A percentile compares a stretch with the other conserved stretches of the same genome.
These are phyloP conservation scores for Corydoras sp. DNA, from an alignment of 2,113 vertebrate species.

Conservation along the genomic window DNA sequence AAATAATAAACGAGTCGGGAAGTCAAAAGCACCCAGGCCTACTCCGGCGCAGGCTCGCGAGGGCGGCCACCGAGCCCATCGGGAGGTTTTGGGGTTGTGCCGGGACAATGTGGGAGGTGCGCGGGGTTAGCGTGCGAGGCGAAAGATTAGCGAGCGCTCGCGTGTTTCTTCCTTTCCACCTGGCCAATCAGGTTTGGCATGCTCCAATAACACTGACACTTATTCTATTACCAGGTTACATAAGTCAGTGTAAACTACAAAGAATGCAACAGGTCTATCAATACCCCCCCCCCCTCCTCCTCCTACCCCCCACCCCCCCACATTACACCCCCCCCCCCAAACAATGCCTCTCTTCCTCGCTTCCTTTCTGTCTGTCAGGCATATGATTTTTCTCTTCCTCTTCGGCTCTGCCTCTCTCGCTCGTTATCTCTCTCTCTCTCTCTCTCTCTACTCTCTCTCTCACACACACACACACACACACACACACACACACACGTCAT, in stretches of 20 bases:
- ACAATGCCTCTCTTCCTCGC: conserved; percentile 19
- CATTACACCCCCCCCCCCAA: conserved; percentile 21
- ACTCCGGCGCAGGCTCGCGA: no score
- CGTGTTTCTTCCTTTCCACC: conserved; percentile 52
- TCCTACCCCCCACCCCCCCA: background rate
- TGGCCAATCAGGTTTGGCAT: conserved; percentile 62
- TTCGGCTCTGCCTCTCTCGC: background rate
- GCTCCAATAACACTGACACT: conserved; percentile 53
- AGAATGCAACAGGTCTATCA: conserved; percentile 45
- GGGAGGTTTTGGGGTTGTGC: conserved; percentile 12
- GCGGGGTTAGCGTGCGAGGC: conserved; percentile 31
- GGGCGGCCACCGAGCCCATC: background rate
- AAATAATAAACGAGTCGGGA: no score
- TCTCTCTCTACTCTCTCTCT: background rate
- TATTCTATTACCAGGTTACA: conserved; percentile 54
- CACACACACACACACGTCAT: conserved; percentile 42
- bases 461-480: conserved; percentile 17
- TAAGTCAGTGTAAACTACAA: conserved; percentile 64
- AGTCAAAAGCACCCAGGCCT: no score
- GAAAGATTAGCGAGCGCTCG: conserved; percentile 45
- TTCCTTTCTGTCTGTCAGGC: conserved; percentile 16
- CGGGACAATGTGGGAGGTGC: conserved; percentile 38
- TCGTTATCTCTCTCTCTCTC: background rate
- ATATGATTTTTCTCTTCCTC: background rate
- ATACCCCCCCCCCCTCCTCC: conserved; percentile 22